phyloP scores from a whole-genome alignment of 2,888 invertebrate genomes.

The Exocentrus adspersus region DNA sequence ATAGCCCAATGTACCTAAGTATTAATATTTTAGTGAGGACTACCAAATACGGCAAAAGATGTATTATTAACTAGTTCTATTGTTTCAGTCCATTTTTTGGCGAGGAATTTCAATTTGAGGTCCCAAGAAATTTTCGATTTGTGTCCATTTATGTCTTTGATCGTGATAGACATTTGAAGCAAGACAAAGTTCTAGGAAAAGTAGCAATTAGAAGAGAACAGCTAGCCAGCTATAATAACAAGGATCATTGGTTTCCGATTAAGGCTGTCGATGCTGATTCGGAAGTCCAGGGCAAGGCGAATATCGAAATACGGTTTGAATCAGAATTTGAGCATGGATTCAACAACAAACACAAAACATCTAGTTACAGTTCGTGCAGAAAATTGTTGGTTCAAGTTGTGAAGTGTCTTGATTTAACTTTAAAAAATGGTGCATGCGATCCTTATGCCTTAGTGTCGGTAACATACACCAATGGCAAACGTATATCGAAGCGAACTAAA shows the following conservation, averaged over 20 bases:
- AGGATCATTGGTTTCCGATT: conserved; percentile 92
- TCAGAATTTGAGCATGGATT: conserved; percentile 61
- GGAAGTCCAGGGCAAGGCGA: conserved; percentile 91
- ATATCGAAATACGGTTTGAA: conserved; percentile 81
- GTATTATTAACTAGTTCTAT: too few species aligned
- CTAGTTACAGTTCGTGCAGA: conserved; percentile 51
- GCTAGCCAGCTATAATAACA: conserved; percentile 86
- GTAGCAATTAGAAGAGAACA: conserved; percentile 91
- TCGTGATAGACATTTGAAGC: conserved; percentile 83
- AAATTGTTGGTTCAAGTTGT: conserved; percentile 74
- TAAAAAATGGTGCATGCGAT: conserved; percentile 91
- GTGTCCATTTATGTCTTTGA: conserved; percentile 90
- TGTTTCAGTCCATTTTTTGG: conserved; percentile 87
- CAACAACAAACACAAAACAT: conserved; percentile 65
- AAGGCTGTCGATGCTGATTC: conserved; percentile 88
- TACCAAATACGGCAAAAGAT: too few species aligned
- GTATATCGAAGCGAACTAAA: conserved; percentile 83
- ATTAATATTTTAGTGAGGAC: too few species aligned
- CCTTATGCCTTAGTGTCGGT: conserved; percentile 84
- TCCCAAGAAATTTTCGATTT: conserved; percentile 89
- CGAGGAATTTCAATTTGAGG: conserved; percentile 93
- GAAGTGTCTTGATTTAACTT: conserved; percentile 88
- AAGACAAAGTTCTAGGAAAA: conserved; percentile 85
- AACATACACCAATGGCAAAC: conserved; percentile 82
- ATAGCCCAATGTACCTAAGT: too few species aligned